A percentile compares a stretch with the other conserved stretches of the same genome.
Conservation (phyloP, 2,113 vertebrate genomes). For the Triplophysa dalaica region DNA sequence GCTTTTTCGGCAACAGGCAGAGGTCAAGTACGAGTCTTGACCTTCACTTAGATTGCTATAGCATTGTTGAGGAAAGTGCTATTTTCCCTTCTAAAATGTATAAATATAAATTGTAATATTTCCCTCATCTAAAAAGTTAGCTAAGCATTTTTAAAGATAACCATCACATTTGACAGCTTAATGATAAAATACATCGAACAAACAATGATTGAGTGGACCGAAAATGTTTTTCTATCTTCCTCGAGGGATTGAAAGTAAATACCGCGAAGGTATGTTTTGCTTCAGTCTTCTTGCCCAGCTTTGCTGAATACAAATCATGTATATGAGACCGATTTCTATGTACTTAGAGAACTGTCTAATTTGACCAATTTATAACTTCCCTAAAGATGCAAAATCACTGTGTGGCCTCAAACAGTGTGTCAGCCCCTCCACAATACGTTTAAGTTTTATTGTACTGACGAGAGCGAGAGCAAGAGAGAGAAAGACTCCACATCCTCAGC, state of each 20-base stretch:
- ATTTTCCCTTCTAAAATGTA: no score
- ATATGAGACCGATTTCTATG: slow-evolving; percentile 33
- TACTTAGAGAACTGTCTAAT: slow-evolving; percentile 46
- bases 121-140: no score
- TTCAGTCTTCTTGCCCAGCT: neutral
- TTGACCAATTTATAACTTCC: slow-evolving; percentile 54
- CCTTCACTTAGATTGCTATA: no score
- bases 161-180: neutral
- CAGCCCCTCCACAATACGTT: slow-evolving; percentile 43
- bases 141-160: neutral
- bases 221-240: neutral
- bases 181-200: neutral
- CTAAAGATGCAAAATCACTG: slow-evolving; percentile 52
- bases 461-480: slow-evolving; percentile 44
- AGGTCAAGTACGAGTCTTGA: neutral
- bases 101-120: no score
- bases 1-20: neutral
- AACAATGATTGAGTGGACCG: neutral
- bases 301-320: neutral
- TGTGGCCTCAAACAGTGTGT: slow-evolving; percentile 43
- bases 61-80: no score
- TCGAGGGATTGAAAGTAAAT: neutral
- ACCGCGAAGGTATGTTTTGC: neutral
- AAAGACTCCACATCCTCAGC: slow-evolving; percentile 73
- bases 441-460: slow-evolving; percentile 47